phyloP scores from a whole-genome alignment of 2,113 vertebrate genomes.

The Anoura caudifer region DNA sequence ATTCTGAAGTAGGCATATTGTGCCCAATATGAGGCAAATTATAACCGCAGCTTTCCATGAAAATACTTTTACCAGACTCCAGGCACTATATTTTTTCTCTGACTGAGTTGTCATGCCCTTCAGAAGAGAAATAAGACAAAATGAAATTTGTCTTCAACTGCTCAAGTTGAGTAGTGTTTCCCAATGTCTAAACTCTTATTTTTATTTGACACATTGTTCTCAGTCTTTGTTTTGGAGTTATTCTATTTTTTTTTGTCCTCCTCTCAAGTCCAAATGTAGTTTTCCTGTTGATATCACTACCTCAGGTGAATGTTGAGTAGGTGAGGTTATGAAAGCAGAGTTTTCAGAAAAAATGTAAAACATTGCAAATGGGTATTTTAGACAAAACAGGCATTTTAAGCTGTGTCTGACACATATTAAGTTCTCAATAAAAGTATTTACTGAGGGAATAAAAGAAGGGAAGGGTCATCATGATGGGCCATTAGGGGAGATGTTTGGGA shows the following conservation, averaged over 20 bases:
- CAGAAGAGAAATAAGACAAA: conserved; percentile 11
- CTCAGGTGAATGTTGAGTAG: neutral
- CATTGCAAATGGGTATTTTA: neutral
- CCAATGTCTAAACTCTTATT: neutral
- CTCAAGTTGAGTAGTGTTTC: neutral
- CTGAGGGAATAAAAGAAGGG: neutral
- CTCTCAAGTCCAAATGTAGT: neutral
- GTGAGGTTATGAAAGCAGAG: neutral
- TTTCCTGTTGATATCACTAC: neutral
- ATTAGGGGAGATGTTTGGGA: neutral
- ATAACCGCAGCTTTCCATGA: neutral
- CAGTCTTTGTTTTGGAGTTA: neutral
- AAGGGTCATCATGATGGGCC: neutral
- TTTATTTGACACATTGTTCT: neutral
- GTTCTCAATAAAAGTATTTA: neutral
- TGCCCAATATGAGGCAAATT: neutral
- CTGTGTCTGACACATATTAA: neutral
- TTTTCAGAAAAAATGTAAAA: neutral
- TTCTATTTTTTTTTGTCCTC: neutral
- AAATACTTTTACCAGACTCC: neutral
- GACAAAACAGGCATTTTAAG: neutral
- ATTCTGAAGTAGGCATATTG: neutral
- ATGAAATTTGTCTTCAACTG: neutral
- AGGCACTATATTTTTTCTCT: neutral
- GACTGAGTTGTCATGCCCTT: neutral